Evolutionary conservation across 2,888 invertebrate species (phyloP), one percentile per base, ranked within the genome.

Genomic region (Lutraria lutraria): DNA sequence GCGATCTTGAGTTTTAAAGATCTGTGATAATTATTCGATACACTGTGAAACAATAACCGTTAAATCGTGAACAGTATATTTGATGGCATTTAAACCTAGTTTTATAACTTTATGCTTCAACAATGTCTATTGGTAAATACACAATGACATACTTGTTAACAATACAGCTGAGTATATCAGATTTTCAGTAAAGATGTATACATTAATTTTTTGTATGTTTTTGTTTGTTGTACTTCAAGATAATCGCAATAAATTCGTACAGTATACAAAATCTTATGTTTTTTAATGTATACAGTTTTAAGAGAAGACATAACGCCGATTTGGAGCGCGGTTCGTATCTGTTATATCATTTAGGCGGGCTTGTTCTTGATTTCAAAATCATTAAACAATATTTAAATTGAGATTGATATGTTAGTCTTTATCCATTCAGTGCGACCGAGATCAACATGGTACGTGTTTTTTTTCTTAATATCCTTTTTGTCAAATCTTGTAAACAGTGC

Each of bases 11-110:
- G 25, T 21, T 68, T n/a, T 76, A 19, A 76, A 76, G 76, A 76
- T 76, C 34, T 34, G 16, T 31, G 34, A 34, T 34, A 31, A 76
- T 25, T 31, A 31, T 29, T 1, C 72, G 16, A 31, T 72, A 31
- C 16, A 72, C 1, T 72, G 6, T 72, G 31, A 76, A 19, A 76
- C 76, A 76, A 76, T 34, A 34, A 34, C 76, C 1, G 76, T 76
- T 76, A 76, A 34, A 76, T 0, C 76, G 76, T 15, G 31, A 76
- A 76, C 16, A 34, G 0, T 43, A 31, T 34, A 15, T 72, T 31
- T 72, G 16, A 76, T 76, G 76, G 29, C 34, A 34, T 76, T 76
- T 34, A 76, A 76, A 34, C 76, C 76, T 76, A 76, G 34, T 34
- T 76, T 76, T 76, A 34, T 31, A 76, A 31, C 19, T 31, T 19